Percentiles rank a stretch among this genome's conserved stretches.
These are phyloP conservation scores for Drosophila prostipennis DNA, from an alignment of 2,888 invertebrate species.

Conservation along the genomic window DNA sequence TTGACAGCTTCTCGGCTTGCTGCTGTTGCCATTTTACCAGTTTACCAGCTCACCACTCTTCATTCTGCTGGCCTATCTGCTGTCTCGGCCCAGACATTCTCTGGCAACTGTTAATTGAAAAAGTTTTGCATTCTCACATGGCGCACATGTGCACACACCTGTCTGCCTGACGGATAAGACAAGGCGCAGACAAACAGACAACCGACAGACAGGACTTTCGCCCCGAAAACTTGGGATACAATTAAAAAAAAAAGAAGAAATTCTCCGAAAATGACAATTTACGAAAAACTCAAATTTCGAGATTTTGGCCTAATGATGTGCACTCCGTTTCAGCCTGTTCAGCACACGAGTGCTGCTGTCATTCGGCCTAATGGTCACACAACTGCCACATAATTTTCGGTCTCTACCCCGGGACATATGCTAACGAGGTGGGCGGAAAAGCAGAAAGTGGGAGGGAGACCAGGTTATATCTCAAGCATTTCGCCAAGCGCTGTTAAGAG, in stretches of 20 bases:
- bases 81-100: slow-evolving; percentile 35
- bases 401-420: slow-evolving; percentile 4
- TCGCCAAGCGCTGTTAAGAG: slow-evolving; percentile 26
- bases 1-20: slow-evolving; percentile 30
- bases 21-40: slow-evolving; percentile 8
- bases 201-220: slow-evolving; percentile 4
- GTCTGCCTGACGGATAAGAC: slow-evolving; percentile 50
- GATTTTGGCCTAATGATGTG: slow-evolving; percentile 37
- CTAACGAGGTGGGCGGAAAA: slow-evolving; percentile 21
- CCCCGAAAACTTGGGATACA: slow-evolving; percentile 18
- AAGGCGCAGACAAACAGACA: slow-evolving; percentile 8
- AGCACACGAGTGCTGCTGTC: slow-evolving; percentile 14
- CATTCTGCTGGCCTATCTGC: slow-evolving; percentile 21
- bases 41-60: slow-evolving; percentile 8
- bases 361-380: slow-evolving; percentile 44
- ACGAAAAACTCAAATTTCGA: slow-evolving; percentile 25
- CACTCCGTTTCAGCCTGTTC: slow-evolving; percentile 9
- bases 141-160: slow-evolving; percentile 55
- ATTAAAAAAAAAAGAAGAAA: slow-evolving; percentile 13
- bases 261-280: slow-evolving; percentile 21
- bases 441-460: background rate
- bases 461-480: slow-evolving; percentile 27
- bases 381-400: slow-evolving; percentile 27
- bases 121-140: slow-evolving; percentile 62
- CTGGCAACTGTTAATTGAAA: slow-evolving; percentile 75